phyloP scores from a whole-genome alignment of 2,113 vertebrate species.

The Xyliphius kryptos region DNA sequence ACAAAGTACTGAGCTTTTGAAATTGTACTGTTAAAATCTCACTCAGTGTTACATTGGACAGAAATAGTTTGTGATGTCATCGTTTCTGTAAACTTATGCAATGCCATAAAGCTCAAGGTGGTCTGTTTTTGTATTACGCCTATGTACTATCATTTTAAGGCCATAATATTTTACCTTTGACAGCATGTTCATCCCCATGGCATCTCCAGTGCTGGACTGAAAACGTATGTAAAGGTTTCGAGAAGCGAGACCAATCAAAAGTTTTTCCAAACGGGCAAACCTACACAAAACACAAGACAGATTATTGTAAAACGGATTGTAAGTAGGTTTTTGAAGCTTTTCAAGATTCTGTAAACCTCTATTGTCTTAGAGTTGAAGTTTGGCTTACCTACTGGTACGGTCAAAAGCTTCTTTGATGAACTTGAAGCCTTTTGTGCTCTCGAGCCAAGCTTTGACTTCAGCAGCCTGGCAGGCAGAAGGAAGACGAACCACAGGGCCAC shows the following conservation, averaged over 20 bases:
- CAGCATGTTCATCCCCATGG: constrained; percentile 99
- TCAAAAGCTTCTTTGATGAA: constrained; percentile 83
- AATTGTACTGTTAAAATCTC: too few relatives aligned
- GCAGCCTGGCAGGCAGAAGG: constrained; percentile 85
- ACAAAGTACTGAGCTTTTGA: too few relatives aligned
- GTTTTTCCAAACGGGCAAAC: constrained; percentile 86
- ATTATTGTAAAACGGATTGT: too few relatives aligned
- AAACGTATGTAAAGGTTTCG: constrained; percentile 93
- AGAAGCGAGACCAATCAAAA: constrained; percentile 78
- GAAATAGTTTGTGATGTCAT: too few relatives aligned
- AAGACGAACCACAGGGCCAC: constrained; percentile 87
- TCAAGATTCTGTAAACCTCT: too few relatives aligned
- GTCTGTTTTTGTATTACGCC: too few relatives aligned
- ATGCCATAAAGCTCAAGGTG: too few relatives aligned
- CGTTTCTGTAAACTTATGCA: too few relatives aligned
- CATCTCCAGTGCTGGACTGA: constrained; percentile 87
- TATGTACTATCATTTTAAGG: too few relatives aligned
- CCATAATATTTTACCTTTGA: constrained; percentile 85
- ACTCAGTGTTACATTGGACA: too few relatives aligned
- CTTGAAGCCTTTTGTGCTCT: constrained; percentile 78
- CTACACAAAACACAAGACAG: constrained; percentile 55
- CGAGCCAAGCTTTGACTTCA: constrained; percentile 90
- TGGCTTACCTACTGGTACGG: constrained; percentile 82
- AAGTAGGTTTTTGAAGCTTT: too few relatives aligned
- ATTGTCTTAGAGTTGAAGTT: too few relatives aligned